phyloP scores from a whole-genome alignment of 2,113 vertebrate species.

The Gymnogyps californianus region DNA sequence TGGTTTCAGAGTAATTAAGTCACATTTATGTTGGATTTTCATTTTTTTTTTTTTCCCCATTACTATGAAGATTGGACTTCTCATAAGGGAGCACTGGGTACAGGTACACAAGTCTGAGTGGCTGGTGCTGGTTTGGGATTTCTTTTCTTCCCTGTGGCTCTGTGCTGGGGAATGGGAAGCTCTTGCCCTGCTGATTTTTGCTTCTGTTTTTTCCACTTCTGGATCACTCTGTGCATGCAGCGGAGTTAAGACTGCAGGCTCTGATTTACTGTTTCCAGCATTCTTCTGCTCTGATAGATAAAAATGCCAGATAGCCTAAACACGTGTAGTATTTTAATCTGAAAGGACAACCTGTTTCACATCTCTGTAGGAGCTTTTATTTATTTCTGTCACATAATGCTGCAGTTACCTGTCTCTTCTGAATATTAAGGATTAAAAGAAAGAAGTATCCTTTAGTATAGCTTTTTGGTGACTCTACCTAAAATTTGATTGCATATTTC shows the following conservation, averaged over 20 bases:
- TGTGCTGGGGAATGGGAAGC: neutral
- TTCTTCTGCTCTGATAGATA: neutral
- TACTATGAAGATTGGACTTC: neutral
- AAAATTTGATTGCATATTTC: neutral
- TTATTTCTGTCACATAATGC: neutral
- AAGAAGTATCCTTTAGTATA: neutral
- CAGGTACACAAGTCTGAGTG: too few relatives aligned
- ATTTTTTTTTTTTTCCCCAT: neutral
- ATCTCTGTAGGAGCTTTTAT: neutral
- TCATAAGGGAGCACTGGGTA: rapidly evolving
- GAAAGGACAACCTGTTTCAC: neutral
- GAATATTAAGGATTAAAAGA: neutral
- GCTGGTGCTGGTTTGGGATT: neutral
- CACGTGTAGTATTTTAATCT: neutral
- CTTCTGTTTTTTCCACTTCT: too few relatives aligned
- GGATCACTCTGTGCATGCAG: neutral
- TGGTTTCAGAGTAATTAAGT: neutral
- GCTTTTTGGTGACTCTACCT: neutral
- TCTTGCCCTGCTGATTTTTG: neutral
- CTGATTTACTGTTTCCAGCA: neutral
- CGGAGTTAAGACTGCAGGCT: neutral
- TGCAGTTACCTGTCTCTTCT: neutral
- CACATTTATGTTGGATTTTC: neutral
- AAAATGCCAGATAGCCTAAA: neutral
- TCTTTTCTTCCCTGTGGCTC: neutral